Conservation (phyloP, 2,888 invertebrate genomes). For the Xylophagus ater region DNA sequence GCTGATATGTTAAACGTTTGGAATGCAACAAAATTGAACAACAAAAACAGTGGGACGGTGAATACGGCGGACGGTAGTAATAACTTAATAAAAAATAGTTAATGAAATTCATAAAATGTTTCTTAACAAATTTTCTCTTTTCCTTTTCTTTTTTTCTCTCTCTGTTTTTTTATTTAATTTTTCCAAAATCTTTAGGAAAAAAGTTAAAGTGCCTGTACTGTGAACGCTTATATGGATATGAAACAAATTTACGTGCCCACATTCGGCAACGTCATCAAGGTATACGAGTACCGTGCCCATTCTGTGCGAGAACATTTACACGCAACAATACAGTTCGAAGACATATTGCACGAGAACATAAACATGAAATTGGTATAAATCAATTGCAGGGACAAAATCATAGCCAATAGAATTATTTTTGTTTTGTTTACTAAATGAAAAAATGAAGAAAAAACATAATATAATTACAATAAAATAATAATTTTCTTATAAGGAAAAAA, state of each 20-base stretch:
- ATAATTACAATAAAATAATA: constrained; percentile 18
- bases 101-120: constrained; percentile 3
- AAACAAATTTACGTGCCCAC: constrained; percentile 84
- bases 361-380: constrained; percentile 44
- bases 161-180: constrained; percentile 14
- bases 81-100: constrained; percentile 4
- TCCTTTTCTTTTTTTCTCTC: constrained; percentile 12
- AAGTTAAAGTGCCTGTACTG: constrained; percentile 88
- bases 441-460: constrained; percentile 6
- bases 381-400: constrained; percentile 33
- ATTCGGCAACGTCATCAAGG: constrained; percentile 86
- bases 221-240: constrained; percentile 84
- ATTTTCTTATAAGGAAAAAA: constrained; percentile 5
- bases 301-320: constrained; percentile 82
- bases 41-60: constrained; percentile 64
- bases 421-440: constrained; percentile 6
- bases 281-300: constrained; percentile 82
- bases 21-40: constrained; percentile 51
- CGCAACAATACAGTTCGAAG: constrained; percentile 85
- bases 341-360: constrained; percentile 83
- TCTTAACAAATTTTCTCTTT: not conserved
- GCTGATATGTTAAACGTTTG: constrained; percentile 49
- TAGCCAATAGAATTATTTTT: constrained; percentile 34
- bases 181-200: constrained; percentile 53
- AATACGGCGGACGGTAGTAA: constrained; percentile 71